Evolutionary conservation across 1,140 invertebrate genomes (phyloP).

Genomic region (Temnothorax nylanderi): DNA sequence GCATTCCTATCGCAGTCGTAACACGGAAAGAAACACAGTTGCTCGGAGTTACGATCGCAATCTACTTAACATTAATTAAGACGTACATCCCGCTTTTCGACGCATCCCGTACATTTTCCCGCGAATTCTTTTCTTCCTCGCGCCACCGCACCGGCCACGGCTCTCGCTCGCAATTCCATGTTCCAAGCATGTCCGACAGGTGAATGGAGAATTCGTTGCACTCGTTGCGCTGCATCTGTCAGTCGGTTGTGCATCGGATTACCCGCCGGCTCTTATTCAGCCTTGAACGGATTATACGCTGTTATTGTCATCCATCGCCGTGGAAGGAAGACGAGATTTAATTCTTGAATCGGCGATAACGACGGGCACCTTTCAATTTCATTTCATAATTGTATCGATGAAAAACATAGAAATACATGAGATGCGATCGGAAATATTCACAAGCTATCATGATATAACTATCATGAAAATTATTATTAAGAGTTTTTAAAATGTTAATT

Average conservation of each 20-base stretch:
- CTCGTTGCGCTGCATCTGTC: conserved; percentile 50
- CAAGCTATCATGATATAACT: not conserved
- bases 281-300: conserved; percentile 37
- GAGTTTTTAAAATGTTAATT: not conserved
- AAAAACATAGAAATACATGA: not conserved
- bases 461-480: not conserved
- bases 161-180: conserved; percentile 12
- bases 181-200: conserved; percentile 42
- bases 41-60: conserved; percentile 30
- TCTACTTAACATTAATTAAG: conserved; percentile 53
- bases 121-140: conserved; percentile 31
- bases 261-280: conserved; percentile 8
- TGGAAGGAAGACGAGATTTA: not conserved
- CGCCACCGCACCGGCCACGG: not conserved
- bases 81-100: conserved; percentile 36
- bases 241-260: conserved; percentile 33
- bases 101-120: conserved; percentile 6
- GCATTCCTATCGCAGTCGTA: conserved; percentile 18
- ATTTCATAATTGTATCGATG: not conserved
- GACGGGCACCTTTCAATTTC: not conserved
- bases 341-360: conserved; percentile 15
- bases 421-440: not conserved
- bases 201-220: conserved; percentile 49
- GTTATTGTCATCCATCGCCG: conserved; percentile 10
- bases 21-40: conserved; percentile 12